Evolutionary conservation across 1,140 invertebrate species (phyloP).

Genomic region (Nephila pilipes): DNA sequence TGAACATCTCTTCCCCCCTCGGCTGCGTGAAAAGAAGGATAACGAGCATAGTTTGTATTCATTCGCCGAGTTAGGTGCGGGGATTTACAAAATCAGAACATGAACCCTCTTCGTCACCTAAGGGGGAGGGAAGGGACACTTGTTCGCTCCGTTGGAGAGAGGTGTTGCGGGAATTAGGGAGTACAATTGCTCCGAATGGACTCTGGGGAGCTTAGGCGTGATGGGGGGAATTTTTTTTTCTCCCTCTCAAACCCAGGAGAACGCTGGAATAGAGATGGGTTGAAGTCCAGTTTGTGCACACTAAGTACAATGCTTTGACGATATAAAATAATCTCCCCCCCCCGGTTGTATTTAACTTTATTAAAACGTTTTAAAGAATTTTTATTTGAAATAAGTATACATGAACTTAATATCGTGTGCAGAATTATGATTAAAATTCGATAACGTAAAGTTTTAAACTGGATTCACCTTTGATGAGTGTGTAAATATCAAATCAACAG

Average conservation of each 20-base stretch:
- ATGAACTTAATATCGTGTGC: too few species aligned
- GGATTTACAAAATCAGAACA: constrained; percentile 41
- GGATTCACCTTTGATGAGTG: too few species aligned
- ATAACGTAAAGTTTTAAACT: too few species aligned
- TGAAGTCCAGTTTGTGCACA: too few species aligned
- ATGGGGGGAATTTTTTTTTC: not conserved
- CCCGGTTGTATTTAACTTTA: too few species aligned
- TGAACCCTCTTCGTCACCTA: not conserved
- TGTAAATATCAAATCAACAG: too few species aligned
- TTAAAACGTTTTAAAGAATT: too few species aligned
- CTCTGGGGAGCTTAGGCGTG: constrained; percentile 2
- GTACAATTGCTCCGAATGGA: constrained; percentile 3
- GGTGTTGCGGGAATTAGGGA: constrained; percentile 23
- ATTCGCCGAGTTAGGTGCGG: constrained; percentile 6
- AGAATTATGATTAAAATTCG: too few species aligned
- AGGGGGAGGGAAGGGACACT: not conserved
- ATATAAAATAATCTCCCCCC: too few species aligned
- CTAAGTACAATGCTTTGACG: too few species aligned
- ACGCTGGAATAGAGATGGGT: not conserved
- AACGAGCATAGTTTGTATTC: constrained; percentile 25
- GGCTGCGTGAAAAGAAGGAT: not conserved
- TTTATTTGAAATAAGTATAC: too few species aligned
- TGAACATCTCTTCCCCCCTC: not conserved
- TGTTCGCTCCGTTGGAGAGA: not conserved
- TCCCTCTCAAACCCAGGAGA: not conserved